Evolutionary conservation across 2,113 vertebrate species (phyloP).

Genomic region (Leptocoma aspasia): DNA sequence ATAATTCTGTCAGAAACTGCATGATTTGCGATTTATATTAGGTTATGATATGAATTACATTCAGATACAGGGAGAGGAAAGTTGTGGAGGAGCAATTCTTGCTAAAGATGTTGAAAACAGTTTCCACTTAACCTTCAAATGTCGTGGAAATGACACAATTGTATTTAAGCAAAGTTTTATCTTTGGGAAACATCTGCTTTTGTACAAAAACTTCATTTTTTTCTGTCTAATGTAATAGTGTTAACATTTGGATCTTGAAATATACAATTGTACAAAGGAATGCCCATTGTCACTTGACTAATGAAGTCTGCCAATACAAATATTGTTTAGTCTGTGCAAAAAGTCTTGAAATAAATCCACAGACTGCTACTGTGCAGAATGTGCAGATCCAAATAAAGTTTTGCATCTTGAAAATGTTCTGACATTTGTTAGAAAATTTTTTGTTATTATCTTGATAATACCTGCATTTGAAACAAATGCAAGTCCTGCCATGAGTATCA

Average conservation of each 20-base stretch:
- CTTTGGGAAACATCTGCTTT: constrained; percentile 24
- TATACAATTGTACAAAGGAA: background rate
- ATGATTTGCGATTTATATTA: constrained; percentile 72
- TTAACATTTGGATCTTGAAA: constrained; percentile 3
- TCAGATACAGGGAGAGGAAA: constrained; percentile 51
- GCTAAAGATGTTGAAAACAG: constrained; percentile 19
- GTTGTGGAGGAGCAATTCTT: background rate
- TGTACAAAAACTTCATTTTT: background rate
- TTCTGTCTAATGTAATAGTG: background rate
- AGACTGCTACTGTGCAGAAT: background rate
- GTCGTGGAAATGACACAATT: background rate
- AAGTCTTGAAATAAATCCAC: background rate
- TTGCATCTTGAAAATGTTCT: background rate
- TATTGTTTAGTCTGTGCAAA: background rate
- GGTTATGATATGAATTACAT: constrained; percentile 65
- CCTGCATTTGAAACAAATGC: background rate
- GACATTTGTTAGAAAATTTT: background rate
- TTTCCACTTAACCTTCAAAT: constrained; percentile 40
- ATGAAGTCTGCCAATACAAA: background rate
- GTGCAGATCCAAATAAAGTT: background rate
- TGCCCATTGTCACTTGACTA: background rate
- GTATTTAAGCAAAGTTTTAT: constrained; percentile 8
- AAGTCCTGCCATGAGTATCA: background rate
- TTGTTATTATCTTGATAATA: background rate
- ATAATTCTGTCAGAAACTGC: constrained; percentile 62